Evolutionary conservation across 2,113 vertebrate species (phyloP).

Genomic region (Acinonyx jubatus): DNA sequence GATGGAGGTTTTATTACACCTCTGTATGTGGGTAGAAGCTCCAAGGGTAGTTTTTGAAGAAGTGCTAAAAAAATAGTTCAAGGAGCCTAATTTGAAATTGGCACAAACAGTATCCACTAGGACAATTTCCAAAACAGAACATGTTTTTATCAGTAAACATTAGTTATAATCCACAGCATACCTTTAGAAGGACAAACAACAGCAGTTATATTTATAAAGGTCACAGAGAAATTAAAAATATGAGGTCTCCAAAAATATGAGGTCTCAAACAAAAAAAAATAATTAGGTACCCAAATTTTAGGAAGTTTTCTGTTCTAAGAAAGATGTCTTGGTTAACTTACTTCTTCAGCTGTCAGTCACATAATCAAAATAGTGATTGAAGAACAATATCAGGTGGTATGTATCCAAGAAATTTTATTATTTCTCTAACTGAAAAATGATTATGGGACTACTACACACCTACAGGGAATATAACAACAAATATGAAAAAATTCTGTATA

Average conservation of each 20-base stretch:
- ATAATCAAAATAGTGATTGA: not conserved
- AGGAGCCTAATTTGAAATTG: not conserved
- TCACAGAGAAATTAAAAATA: not conserved
- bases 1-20: not conserved
- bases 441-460: not conserved
- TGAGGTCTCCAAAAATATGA: not conserved
- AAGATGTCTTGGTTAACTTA: not conserved
- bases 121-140: not conserved
- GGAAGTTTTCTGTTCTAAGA: not conserved
- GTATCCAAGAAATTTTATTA: not conserved
- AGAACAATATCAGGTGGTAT: not conserved
- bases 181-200: not conserved
- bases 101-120: not conserved
- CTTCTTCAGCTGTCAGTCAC: not conserved
- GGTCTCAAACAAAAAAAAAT: not conserved
- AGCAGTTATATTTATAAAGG: not conserved
- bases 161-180: not conserved
- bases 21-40: not conserved
- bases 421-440: not conserved
- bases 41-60: not conserved
- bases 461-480: not conserved
- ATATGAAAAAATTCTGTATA: not conserved
- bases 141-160: not conserved
- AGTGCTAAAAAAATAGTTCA: not conserved
- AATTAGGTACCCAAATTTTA: not conserved